Conservation (phyloP, 1,140 invertebrate genomes). For the Stegodyphus dumicola region DNA sequence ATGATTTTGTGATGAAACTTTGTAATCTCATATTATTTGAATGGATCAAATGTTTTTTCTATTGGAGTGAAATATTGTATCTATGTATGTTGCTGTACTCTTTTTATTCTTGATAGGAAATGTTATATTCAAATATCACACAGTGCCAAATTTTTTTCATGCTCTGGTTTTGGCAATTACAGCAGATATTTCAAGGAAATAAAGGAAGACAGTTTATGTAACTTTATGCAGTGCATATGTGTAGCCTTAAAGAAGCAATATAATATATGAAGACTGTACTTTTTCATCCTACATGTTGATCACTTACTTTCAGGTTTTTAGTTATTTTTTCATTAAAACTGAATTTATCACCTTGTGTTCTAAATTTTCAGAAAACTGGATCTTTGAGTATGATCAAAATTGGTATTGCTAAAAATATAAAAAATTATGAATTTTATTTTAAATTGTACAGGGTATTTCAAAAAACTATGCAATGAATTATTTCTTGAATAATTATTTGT, state of each 20-base stretch:
- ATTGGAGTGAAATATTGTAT: background rate
- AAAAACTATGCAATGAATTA: no score
- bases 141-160: slow-evolving; percentile 7
- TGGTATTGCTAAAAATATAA: background rate
- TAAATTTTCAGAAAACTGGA: background rate
- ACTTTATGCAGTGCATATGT: background rate
- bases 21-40: background rate
- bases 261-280: background rate
- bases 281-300: background rate
- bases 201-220: background rate
- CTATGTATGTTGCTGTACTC: background rate
- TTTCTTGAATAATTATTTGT: no score
- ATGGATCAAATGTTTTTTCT: background rate
- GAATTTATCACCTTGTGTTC: background rate
- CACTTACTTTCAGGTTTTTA: background rate
- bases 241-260: background rate
- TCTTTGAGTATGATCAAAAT: background rate
- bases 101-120: slow-evolving; percentile 9
- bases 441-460: background rate
- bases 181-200: background rate
- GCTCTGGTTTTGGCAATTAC: background rate
- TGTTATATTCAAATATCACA: background rate
- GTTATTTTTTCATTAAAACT: background rate
- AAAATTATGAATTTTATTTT: background rate
- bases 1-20: background rate